Conservation (phyloP, 2,113 vertebrate species). For the Camelus bactrianus region DNA sequence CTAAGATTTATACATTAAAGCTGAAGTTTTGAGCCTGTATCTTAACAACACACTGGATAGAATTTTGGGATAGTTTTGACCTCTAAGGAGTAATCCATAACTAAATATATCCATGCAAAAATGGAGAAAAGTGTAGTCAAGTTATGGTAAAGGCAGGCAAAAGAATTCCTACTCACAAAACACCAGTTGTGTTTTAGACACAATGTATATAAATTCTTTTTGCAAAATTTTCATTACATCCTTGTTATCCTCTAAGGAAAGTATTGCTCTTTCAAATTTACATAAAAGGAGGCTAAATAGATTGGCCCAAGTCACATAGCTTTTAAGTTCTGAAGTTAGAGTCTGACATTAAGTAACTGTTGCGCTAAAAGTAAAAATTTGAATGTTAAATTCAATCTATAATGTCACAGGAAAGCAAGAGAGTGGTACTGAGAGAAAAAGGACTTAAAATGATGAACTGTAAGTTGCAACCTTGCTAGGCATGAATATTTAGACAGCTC, state of each 20-base stretch:
- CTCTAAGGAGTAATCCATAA: neutral
- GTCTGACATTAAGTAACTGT: neutral
- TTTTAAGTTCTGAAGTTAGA: neutral
- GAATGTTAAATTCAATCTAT: neutral
- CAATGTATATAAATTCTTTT: neutral
- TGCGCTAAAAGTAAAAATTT: neutral
- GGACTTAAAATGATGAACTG: neutral
- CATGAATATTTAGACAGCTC: neutral
- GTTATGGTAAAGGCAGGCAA: neutral
- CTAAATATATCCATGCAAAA: neutral
- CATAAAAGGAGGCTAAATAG: neutral
- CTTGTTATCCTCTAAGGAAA: neutral
- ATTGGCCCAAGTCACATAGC: neutral
- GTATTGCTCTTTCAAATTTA: neutral
- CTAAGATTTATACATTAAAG: neutral
- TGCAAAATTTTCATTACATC: neutral
- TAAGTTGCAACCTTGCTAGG: neutral
- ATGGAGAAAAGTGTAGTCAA: neutral
- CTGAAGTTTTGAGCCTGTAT: neutral
- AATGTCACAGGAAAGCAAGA: neutral
- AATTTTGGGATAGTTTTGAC: neutral
- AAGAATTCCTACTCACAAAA: neutral
- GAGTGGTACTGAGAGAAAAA: neutral
- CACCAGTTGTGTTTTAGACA: neutral
- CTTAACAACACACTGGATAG: neutral